Evolutionary conservation across 2,888 invertebrate genomes (phyloP).

Genomic region (Ditylenchus weischeri): DNA sequence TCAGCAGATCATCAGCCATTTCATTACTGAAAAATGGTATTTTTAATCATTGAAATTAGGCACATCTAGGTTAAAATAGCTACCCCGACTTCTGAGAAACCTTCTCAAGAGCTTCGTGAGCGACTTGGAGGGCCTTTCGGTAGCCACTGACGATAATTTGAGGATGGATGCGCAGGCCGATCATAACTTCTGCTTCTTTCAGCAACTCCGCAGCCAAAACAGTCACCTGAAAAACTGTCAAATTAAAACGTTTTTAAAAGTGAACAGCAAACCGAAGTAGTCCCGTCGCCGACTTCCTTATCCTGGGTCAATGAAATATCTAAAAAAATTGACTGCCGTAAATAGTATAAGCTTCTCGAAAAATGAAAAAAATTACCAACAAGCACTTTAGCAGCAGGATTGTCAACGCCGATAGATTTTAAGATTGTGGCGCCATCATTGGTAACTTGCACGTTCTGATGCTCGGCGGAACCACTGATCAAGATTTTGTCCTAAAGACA

Average conservation of each 20-base stretch:
- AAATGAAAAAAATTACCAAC: conserved; percentile 66
- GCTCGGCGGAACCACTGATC: conserved; percentile 58
- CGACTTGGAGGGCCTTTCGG: conserved; percentile 81
- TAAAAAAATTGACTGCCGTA: conserved; percentile 43
- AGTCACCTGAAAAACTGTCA: conserved; percentile 62
- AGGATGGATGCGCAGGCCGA: conserved; percentile 91
- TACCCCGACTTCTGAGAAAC: conserved; percentile 77
- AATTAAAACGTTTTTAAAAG: too few relatives aligned
- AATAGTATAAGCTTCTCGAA: not conserved
- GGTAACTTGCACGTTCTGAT: conserved; percentile 78
- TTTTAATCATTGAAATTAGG: not conserved
- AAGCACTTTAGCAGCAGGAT: conserved; percentile 95
- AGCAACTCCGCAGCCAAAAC: conserved; percentile 89
- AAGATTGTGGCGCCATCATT: conserved; percentile 99
- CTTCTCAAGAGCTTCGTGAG: conserved; percentile 75
- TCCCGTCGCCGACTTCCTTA: conserved; percentile 98
- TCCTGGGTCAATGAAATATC: conserved; percentile 98
- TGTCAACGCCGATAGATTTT: conserved; percentile 91
- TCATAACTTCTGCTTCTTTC: conserved; percentile 83
- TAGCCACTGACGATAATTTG: conserved; percentile 95
- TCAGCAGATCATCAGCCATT: conserved; percentile 83
- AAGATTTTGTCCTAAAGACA: conserved; percentile 64
- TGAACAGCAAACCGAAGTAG: conserved; percentile 77
- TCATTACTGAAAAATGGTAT: conserved; percentile 37
- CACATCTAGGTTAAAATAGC: conserved; percentile 16